A percentile compares a stretch with the other conserved stretches of the same genome.
Conservation (phyloP, 1,140 invertebrate genomes). For the Aporrectodea caliginosa region DNA sequence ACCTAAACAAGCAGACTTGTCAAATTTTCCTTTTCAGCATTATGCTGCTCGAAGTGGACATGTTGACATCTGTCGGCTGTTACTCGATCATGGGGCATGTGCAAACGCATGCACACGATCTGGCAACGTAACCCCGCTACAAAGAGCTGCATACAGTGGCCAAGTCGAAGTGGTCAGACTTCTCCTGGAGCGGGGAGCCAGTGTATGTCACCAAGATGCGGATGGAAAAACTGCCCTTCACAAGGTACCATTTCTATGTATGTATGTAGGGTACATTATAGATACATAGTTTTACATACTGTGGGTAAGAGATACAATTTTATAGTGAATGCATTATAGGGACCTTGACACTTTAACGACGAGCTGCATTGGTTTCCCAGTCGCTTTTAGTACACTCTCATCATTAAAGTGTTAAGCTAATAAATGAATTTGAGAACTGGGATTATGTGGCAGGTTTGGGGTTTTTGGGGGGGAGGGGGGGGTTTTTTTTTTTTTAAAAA, state of each 20-base stretch:
- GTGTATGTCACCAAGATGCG: constrained; percentile 64
- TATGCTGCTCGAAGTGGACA: constrained; percentile 79
- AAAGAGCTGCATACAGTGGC: constrained; percentile 66
- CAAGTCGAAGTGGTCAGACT: constrained; percentile 56
- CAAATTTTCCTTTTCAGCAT: constrained; percentile 60
- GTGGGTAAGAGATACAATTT: too few relatives aligned
- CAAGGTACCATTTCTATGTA: constrained; percentile 44
- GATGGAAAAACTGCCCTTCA: constrained; percentile 73
- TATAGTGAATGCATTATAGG: too few relatives aligned
- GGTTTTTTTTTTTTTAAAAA: too few relatives aligned
- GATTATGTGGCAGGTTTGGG: too few relatives aligned
- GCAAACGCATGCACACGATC: constrained; percentile 70
- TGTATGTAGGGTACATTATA: too few relatives aligned
- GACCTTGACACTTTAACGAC: too few relatives aligned
- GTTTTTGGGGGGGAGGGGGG: too few relatives aligned
- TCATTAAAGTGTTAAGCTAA: too few relatives aligned
- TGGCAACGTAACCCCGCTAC: constrained; percentile 72
- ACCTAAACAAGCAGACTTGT: background rate
- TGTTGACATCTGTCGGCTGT: constrained; percentile 64
- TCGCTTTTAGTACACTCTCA: too few relatives aligned
- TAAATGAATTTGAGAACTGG: too few relatives aligned
- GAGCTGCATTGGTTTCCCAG: too few relatives aligned
- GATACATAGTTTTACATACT: too few relatives aligned
- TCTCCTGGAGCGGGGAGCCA: constrained; percentile 64
- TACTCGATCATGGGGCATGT: constrained; percentile 67